phyloP scores from a whole-genome alignment of 2,888 invertebrate genomes.

The Harmothoe impar region DNA sequence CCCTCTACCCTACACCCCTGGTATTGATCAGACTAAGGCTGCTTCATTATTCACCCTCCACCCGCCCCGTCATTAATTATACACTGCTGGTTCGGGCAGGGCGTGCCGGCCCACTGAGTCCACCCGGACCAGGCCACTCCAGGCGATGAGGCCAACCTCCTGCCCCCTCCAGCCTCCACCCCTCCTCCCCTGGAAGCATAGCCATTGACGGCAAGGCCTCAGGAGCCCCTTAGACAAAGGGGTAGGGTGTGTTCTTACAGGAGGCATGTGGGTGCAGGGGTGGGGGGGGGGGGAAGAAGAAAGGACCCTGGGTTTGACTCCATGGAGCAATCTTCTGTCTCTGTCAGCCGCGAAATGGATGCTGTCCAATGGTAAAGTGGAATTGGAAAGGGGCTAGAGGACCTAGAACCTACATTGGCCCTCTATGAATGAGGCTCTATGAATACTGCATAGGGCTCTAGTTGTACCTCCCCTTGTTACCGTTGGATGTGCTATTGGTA shows the following conservation, averaged over 20 bases:
- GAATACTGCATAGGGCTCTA: too few species aligned
- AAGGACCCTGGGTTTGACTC: not conserved
- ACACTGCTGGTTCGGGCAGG: not conserved
- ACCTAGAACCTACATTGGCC: too few species aligned
- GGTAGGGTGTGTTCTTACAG: not conserved
- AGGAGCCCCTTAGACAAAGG: not conserved
- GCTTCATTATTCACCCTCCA: slow-evolving; percentile 48
- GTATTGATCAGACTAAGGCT: slow-evolving; percentile 22
- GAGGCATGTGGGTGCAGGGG: not conserved
- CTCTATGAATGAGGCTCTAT: too few species aligned
- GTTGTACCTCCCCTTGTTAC: too few species aligned
- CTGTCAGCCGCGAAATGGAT: not conserved
- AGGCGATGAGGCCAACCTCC: slow-evolving; percentile 1
- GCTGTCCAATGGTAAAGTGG: not conserved
- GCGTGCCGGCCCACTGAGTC: not conserved
- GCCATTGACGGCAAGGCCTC: not conserved
- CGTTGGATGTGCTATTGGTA: too few species aligned
- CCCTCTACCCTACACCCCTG: not conserved
- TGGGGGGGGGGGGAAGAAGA: not conserved
- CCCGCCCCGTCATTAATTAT: slow-evolving; percentile 37
- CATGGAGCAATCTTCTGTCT: slow-evolving; percentile 5
- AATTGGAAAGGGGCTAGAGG: too few species aligned
- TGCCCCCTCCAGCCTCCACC: not conserved
- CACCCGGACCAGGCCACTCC: not conserved
- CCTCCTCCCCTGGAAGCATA: not conserved